Evolutionary conservation across 2,888 invertebrate genomes (phyloP), one percentile per base, ranked within the genome.

Genomic region (Cordilura impudica): DNA sequence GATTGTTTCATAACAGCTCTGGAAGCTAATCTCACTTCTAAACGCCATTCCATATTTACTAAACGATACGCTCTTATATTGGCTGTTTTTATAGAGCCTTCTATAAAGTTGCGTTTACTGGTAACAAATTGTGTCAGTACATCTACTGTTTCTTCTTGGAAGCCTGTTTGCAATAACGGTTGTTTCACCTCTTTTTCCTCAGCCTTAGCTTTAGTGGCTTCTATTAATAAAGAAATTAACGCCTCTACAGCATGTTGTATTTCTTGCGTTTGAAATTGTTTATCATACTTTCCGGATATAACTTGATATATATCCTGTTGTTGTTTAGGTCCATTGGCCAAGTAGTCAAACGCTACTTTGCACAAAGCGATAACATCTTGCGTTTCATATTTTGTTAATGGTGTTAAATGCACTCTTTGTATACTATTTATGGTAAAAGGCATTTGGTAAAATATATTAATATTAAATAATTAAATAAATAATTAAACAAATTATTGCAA

Each of bases 151-250:
- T 88, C 87, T 0, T 83, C 80, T 3, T 83, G 83, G 29, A 89
- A 85, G 4, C 84, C 82, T 1, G 82, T 83, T 14, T 81, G 61
- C 47, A 86, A 43, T 8, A 82, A 67, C 8, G 85, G 83, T 61
- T 87, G 81, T 16, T 86, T 86, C 1, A 82, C 80, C 10, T 84
- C 86, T 8, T 81, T 84, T 61, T 71, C 66, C 12, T 63, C 53
- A 88, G 94, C 94, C 90, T 93, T 93, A 81, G 93, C 91, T 89
- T 93, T 94, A 83, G 93, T 93, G 81, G 93, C 93, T 89, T 95
- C 93, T 16, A 95, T 90, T 58, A 95, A 90, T 58, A 95, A 90
- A 87, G 94, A 93, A n/a, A 95, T 92, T 65, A 96, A 88, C 18
- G 94, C 94, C 89, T 94, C 93, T 12, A 95, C 92, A 47, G 94